Base-by-base conservation (phyloP, 2,797 vertebrate genomes). In the Hipposideros larvatus region DNA sequence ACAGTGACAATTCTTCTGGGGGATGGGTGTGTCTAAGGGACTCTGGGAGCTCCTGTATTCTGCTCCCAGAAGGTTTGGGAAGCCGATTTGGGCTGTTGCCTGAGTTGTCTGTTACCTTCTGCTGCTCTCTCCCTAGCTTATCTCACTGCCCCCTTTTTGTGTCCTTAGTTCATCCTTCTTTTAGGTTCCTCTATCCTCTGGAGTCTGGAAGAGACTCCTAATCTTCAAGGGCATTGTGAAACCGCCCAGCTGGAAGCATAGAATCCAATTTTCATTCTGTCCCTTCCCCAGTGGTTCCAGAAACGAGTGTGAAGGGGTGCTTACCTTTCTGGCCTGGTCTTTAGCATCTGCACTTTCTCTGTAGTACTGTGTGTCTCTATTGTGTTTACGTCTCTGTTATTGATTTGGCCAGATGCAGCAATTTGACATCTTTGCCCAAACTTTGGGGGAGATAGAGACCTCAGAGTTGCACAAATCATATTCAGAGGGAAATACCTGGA, bases 381-480 rank as follows among this genome's bases (percentile, higher is more conserved):
- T 41, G 22, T 24, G 41, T 90, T 84, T 74, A 5, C 84, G 68
- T 95, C 53, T 75, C 55, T 95, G 53, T 31, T 79, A 59, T 82
- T 97, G 65, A 95, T 93, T 90, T 97, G 89, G 84, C 63, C 74
- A 21, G 94, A 95, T 95, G 59, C 84, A 91, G 88, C 34, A 78
- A 75, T 65, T 21, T n/a, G 63, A 53, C 28, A 34, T 53, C 80
- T 90, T 83, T 74, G 22, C 11, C 19, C 13, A 78, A 57, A 77
- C n/a, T 71, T 79, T 22, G 34, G 79, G 66, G 22, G 41, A 34
- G 9, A 5, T 65, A 84, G 74, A 83, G 83, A 0, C 31, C 28
- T 86, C 18, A 87, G 31, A 82, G 80, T 41, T 7, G 18, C 15
- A 7, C 1, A 48, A 53, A 7, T 26, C 66, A 43, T 24, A 24